These are phyloP conservation scores for Heteromormyrus szaboi DNA, from an alignment of 2,797 vertebrate genomes.

Conservation along the genomic window DNA sequence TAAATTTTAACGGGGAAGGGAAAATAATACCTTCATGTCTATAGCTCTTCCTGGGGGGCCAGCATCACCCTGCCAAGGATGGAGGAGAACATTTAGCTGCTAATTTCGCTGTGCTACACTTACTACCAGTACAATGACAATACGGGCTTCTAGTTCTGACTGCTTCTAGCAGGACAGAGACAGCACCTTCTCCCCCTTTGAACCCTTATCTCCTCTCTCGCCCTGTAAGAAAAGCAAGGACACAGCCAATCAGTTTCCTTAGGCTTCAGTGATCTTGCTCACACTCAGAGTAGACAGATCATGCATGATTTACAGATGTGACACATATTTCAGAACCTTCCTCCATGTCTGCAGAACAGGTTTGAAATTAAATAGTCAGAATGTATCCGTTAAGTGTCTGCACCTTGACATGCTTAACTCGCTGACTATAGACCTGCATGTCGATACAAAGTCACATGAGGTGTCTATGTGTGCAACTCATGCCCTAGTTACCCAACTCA, in stretches of 20 bases:
- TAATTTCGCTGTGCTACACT: background rate
- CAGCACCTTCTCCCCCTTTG: slow-evolving; percentile 59
- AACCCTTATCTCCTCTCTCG: slow-evolving; percentile 59
- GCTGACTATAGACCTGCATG: background rate
- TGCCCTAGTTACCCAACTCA: background rate
- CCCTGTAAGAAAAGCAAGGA: slow-evolving; percentile 50
- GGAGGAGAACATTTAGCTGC: background rate
- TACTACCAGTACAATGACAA: background rate
- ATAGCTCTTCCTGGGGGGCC: slow-evolving; percentile 61
- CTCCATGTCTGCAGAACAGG: slow-evolving; percentile 33
- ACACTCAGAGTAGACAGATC: background rate
- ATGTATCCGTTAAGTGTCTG: background rate
- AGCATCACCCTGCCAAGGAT: slow-evolving; percentile 58
- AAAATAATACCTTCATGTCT: slow-evolving; percentile 68
- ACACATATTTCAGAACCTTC: slow-evolving; percentile 54
- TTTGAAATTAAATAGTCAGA: background rate
- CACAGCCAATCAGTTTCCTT: background rate
- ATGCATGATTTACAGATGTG: background rate
- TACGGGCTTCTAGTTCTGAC: background rate
- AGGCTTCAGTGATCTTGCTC: background rate
- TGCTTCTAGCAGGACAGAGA: background rate
- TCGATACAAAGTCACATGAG: slow-evolving; percentile 35
- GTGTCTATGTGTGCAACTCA: background rate
- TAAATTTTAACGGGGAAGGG: background rate
- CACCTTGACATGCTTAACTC: background rate